These are phyloP conservation scores for Poeciliopsis paucimaculata DNA, from an alignment of 2,797 vertebrate species.

Conservation along the genomic window DNA sequence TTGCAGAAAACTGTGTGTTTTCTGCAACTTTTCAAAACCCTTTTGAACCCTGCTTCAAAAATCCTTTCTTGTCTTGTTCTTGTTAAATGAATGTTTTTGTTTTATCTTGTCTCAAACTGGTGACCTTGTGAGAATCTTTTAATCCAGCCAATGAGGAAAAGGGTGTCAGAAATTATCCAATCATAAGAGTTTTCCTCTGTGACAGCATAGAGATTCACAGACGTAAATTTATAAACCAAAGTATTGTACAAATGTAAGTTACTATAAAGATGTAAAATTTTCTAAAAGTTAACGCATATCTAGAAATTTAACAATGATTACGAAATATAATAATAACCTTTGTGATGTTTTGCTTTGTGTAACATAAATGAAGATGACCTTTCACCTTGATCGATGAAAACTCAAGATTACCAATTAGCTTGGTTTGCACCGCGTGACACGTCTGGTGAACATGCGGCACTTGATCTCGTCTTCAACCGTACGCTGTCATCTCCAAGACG, in stretches of 20 bases:
- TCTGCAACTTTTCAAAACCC: too few species aligned
- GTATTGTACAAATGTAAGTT: neutral
- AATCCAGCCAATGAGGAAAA: neutral
- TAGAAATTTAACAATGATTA: neutral
- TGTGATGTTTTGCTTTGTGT: neutral
- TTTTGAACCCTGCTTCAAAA: too few species aligned
- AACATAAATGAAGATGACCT: neutral
- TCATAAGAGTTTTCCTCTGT: neutral
- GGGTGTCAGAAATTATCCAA: neutral
- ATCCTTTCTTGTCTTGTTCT: too few species aligned
- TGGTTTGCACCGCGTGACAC: neutral
- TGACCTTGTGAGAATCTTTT: neutral
- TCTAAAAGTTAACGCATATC: neutral
- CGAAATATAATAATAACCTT: neutral
- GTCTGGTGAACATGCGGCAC: slow-evolving; percentile 21
- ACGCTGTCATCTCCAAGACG: slow-evolving; percentile 25
- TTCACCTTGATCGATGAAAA: neutral
- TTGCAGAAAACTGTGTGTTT: too few species aligned
- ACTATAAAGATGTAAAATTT: neutral
- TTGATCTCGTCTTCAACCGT: slow-evolving; percentile 47
- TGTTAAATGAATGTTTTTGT: too few species aligned
- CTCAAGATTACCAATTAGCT: neutral
- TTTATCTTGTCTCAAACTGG: too few species aligned
- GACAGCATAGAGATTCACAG: neutral
- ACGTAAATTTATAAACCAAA: neutral